A percentile compares a stretch with the other conserved stretches of the same genome.
Evolutionary conservation across 53 echinoderm and acorn worm species (phyloP).

Genomic region (Luidia sarsii): DNA sequence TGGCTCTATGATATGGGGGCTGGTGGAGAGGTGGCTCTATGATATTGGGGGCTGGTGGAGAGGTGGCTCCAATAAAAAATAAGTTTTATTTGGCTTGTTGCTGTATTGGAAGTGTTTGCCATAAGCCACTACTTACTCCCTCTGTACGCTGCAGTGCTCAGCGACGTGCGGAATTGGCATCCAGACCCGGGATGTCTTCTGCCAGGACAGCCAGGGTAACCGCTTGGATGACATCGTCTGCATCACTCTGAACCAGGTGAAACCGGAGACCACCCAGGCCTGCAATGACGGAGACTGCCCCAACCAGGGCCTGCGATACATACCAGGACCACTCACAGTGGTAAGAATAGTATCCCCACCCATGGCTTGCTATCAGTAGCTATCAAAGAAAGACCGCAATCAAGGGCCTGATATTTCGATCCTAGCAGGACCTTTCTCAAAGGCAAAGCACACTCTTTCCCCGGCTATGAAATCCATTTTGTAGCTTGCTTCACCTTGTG

Average conservation of each 20-base stretch:
- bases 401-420: too few species aligned
- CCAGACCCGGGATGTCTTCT: constrained; percentile 66
- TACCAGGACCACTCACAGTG: constrained; percentile 5
- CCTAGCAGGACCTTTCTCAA: too few species aligned
- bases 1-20: too few species aligned
- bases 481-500: too few species aligned
- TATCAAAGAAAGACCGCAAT: too few species aligned
- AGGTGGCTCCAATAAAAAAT: too few species aligned
- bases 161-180: constrained; percentile 68
- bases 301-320: constrained; percentile 6
- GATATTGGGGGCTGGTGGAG: too few species aligned
- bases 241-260: not conserved
- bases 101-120: constrained; percentile 32
- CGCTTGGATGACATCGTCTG: constrained; percentile 52
- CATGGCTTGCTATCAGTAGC: too few species aligned
- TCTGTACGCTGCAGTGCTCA: constrained; percentile 71
- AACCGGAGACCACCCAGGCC: constrained; percentile 39
- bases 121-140: not conserved
- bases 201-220: constrained; percentile 57
- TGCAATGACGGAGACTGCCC: constrained; percentile 69
- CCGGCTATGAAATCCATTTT: not conserved
- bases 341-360: too few species aligned
- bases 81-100: constrained; percentile 27
- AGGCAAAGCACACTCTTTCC: too few species aligned
- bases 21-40: too few species aligned